phyloP scores from a whole-genome alignment of 2,888 invertebrate species.

The Amphipyra berbera region DNA sequence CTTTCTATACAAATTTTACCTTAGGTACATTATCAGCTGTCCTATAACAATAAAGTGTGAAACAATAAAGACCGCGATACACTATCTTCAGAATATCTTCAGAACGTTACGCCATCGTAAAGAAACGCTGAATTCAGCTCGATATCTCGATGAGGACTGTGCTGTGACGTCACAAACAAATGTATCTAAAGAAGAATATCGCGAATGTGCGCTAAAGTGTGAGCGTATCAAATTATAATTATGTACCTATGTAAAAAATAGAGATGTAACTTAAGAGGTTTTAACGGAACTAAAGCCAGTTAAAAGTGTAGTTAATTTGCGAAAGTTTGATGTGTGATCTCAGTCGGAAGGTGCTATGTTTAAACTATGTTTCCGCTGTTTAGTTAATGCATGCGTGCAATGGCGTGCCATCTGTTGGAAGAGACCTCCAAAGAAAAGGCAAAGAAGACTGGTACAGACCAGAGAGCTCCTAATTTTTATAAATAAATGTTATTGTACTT shows the following conservation, averaged over 20 bases:
- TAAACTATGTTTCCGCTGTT: no score
- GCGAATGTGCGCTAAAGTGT: slow-evolving; percentile 47
- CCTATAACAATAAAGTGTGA: slow-evolving; percentile 51
- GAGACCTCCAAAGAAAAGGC: no score
- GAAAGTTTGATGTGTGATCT: no score
- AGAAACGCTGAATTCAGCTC: slow-evolving; percentile 41
- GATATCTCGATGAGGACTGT: slow-evolving; percentile 27
- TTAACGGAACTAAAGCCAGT: no score
- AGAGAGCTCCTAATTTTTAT: no score
- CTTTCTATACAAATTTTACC: slow-evolving; percentile 40
- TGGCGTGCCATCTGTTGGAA: no score
- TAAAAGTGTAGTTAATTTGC: no score
- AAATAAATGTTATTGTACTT: no score
- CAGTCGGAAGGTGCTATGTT: no score
- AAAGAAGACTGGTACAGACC: no score
- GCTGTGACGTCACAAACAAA: slow-evolving; percentile 49
- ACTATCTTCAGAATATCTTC: slow-evolving; percentile 53
- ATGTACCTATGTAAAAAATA: slow-evolving; percentile 69
- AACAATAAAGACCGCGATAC: slow-evolving; percentile 47
- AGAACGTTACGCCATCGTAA: slow-evolving; percentile 38
- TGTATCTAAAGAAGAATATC: slow-evolving; percentile 56
- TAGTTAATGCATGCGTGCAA: no score
- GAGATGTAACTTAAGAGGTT: slow-evolving; percentile 24
- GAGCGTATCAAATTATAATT: slow-evolving; percentile 58
- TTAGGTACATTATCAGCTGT: slow-evolving; percentile 41